Percentiles rank a stretch among this genome's conserved stretches.
Evolutionary conservation across 2,888 invertebrate species (phyloP).

Genomic region (Leucophenga maculata): DNA sequence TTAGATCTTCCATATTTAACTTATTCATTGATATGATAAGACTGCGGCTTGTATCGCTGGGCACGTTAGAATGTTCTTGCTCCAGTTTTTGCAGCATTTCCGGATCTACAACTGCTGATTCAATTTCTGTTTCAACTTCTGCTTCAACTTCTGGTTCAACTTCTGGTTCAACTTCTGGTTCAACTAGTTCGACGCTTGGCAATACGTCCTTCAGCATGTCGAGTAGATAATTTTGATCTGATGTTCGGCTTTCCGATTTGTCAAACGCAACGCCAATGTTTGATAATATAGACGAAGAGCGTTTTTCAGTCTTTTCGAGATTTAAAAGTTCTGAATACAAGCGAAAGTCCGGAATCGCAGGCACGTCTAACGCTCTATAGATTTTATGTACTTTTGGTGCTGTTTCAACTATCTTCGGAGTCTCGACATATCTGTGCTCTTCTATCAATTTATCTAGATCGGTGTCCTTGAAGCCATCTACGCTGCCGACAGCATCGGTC

Average conservation of each 20-base stretch:
- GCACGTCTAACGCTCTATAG: not conserved
- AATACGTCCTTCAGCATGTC: constrained; percentile 29
- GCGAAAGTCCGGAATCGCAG: not conserved
- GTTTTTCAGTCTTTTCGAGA: too few relatives aligned
- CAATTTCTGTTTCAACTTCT: not conserved
- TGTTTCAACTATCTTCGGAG: not conserved
- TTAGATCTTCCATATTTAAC: too few relatives aligned
- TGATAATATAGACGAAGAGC: not conserved
- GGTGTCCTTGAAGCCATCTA: not conserved
- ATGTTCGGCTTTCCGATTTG: constrained; percentile 28
- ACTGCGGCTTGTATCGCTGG: too few relatives aligned
- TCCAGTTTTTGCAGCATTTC: too few relatives aligned
- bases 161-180: not conserved
- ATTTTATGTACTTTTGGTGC: not conserved
- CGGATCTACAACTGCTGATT: not conserved
- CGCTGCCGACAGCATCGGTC: not conserved
- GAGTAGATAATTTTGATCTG: constrained; percentile 28
- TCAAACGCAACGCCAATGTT: constrained; percentile 38
- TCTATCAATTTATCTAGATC: constrained; percentile 29
- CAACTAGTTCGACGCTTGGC: not conserved
- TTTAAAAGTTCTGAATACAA: too few relatives aligned
- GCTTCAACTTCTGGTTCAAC: not conserved
- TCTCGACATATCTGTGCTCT: not conserved
- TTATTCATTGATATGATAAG: too few relatives aligned
- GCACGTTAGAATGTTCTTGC: too few relatives aligned